Conservation (phyloP, 2,113 vertebrate genomes). For the Grammomys surdaster region DNA sequence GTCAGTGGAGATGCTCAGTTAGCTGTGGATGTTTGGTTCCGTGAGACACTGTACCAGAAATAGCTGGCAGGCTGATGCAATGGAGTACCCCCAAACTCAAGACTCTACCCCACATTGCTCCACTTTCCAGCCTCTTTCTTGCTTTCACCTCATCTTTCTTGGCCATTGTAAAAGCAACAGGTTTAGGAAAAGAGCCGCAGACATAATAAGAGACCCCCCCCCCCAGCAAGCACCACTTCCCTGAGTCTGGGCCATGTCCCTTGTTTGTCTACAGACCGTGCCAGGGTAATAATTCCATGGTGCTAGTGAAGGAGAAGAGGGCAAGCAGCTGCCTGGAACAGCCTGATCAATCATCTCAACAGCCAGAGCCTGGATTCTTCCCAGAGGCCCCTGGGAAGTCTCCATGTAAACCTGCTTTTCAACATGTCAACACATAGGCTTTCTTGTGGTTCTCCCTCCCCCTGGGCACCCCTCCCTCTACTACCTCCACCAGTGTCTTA, state of each 20-base stretch:
- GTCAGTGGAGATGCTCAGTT: background rate
- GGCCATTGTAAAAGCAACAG: background rate
- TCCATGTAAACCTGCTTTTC: background rate
- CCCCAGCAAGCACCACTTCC: background rate
- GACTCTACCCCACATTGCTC: background rate
- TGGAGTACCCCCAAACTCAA: background rate
- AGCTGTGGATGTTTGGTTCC: background rate
- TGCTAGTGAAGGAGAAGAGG: background rate
- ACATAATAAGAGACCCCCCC: background rate
- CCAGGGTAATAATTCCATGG: background rate
- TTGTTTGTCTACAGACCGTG: background rate
- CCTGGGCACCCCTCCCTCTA: background rate
- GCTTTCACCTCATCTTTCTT: background rate
- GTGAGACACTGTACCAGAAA: background rate
- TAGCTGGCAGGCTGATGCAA: background rate
- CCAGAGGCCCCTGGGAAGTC: background rate
- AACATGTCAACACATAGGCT: background rate
- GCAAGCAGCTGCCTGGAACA: background rate
- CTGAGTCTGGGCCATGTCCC: background rate
- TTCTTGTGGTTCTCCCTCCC: background rate
- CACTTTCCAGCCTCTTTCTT: background rate
- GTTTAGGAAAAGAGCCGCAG: background rate
- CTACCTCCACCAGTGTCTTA: background rate
- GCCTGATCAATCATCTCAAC: background rate
- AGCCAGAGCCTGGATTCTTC: background rate